Percentiles rank a stretch among this genome's conserved stretches.
These are phyloP conservation scores for Auanema freiburgensis DNA, from an alignment of 2,888 invertebrate genomes.

Conservation along the genomic window DNA sequence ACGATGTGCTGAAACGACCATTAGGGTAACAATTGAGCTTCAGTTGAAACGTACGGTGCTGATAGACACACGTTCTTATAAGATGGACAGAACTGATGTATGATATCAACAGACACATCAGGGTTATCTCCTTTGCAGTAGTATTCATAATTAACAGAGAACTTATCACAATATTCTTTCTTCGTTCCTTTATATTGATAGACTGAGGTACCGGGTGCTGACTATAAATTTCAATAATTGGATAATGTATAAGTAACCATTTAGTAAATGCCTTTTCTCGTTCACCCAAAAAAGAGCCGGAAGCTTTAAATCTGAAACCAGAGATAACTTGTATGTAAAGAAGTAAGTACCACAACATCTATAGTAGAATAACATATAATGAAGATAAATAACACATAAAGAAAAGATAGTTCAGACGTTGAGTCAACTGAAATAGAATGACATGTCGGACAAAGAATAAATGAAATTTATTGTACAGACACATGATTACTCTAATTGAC, in stretches of 20 bases:
- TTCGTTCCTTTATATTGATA: conserved; percentile 37
- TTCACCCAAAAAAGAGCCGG: conserved; percentile 35
- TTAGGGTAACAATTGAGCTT: too few species aligned
- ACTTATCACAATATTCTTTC: conserved; percentile 43
- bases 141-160: conserved; percentile 43
- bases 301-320: conserved; percentile 37
- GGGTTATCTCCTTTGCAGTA: conserved; percentile 33
- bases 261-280: neutral
- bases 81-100: conserved; percentile 38
- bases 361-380: neutral
- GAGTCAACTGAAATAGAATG: neutral
- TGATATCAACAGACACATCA: conserved; percentile 23
- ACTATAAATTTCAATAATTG: conserved; percentile 6
- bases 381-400: neutral
- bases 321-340: neutral
- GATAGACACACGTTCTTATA: conserved; percentile 29
- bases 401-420: neutral
- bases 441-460: neutral
- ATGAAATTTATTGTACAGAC: neutral
- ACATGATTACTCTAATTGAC: neutral
- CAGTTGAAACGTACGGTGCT: neutral
- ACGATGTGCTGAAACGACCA: neutral
- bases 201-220: conserved; percentile 6
- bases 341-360: neutral
- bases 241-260: neutral